These are phyloP conservation scores for Danaus melanippus DNA, from an alignment of 1,140 invertebrate species.

Conservation along the genomic window DNA sequence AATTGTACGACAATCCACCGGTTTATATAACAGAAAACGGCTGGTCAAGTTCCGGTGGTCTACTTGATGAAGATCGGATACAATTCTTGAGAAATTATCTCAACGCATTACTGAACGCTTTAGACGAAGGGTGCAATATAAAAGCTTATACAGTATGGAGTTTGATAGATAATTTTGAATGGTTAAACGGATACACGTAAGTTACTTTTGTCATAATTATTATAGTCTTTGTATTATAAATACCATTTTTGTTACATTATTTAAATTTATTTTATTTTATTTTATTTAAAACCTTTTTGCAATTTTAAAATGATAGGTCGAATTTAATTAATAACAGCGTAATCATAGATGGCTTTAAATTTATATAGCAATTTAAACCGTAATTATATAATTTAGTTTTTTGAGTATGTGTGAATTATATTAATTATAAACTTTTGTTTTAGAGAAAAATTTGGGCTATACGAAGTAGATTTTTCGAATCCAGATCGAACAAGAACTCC, in stretches of 20 bases:
- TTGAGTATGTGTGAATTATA: no score
- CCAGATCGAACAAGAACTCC: constrained; percentile 75
- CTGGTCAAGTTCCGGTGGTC: constrained; percentile 58
- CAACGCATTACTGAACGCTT: constrained; percentile 76
- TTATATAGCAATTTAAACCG: no score
- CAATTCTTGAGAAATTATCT: constrained; percentile 73
- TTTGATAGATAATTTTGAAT: constrained; percentile 83
- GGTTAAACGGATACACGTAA: constrained; percentile 75
- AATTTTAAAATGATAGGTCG: no score
- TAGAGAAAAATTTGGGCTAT: constrained; percentile 81
- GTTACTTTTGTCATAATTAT: constrained; percentile 17
- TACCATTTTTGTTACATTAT: no score
- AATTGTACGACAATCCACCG: constrained; percentile 27
- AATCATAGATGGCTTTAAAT: no score
- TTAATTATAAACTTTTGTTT: constrained; percentile 33
- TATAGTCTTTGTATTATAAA: no score
- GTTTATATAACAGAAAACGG: constrained; percentile 38
- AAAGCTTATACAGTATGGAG: constrained; percentile 80
- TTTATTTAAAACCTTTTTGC: no score
- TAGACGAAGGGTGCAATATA: constrained; percentile 79
- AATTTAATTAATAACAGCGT: no score
- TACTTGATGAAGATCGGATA: constrained; percentile 73
- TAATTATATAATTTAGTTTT: no score
- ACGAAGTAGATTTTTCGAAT: constrained; percentile 80
- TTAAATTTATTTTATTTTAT: no score